These are phyloP conservation scores for Silvanus unidentatus DNA, from an alignment of 2,888 invertebrate species.

Conservation along the genomic window DNA sequence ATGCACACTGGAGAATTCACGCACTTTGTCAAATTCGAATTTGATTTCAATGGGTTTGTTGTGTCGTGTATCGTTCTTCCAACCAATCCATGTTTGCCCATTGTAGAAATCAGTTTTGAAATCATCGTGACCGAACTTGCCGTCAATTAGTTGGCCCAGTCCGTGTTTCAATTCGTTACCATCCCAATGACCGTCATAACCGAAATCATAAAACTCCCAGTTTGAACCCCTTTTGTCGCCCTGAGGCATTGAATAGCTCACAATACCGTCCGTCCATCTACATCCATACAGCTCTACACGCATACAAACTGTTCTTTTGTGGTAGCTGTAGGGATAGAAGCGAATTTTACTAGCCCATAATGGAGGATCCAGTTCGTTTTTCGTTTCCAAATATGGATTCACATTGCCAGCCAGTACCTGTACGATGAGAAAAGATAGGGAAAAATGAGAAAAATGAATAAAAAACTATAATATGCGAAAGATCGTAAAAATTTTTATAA, in stretches of 20 bases:
- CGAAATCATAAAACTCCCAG: constrained; percentile 72
- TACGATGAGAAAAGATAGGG: constrained; percentile 13
- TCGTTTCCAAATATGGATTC: constrained; percentile 77
- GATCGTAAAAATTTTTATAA: constrained; percentile 1
- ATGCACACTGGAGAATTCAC: constrained; percentile 79
- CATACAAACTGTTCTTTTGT: constrained; percentile 84
- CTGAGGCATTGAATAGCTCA: constrained; percentile 83
- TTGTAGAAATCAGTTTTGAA: constrained; percentile 60
- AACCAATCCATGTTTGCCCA: constrained; percentile 83
- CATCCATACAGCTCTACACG: constrained; percentile 87
- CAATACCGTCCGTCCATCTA: constrained; percentile 75
- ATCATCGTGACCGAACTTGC: constrained; percentile 71
- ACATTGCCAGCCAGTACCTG: constrained; percentile 80
- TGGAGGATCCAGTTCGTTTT: constrained; percentile 71
- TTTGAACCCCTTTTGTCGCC: constrained; percentile 76
- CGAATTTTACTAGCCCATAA: constrained; percentile 81
- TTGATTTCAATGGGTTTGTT: constrained; percentile 61
- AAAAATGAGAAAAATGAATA: neutral
- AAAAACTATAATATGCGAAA: neutral
- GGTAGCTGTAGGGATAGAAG: constrained; percentile 79
- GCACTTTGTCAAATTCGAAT: constrained; percentile 79
- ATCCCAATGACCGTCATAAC: constrained; percentile 81
- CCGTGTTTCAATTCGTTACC: constrained; percentile 65
- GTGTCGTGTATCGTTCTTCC: constrained; percentile 71
- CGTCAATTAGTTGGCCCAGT: constrained; percentile 80